Evolutionary conservation across 35 echinoderm and acorn worm genomes (phyloP).

Genomic region (Apostichopus californicus): DNA sequence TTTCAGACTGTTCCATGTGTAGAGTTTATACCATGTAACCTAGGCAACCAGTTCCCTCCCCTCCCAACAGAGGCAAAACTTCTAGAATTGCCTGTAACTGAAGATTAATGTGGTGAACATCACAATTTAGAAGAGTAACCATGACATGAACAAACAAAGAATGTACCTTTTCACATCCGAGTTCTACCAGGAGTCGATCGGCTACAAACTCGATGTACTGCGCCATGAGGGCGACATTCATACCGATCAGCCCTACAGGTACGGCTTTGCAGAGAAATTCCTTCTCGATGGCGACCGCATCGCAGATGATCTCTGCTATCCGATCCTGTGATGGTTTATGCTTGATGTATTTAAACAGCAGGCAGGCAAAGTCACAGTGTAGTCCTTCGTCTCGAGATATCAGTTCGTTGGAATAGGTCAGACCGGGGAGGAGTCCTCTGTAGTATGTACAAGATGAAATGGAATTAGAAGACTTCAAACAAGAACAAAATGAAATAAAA

Average conservation of each 20-base stretch:
- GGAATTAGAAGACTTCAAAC: neutral
- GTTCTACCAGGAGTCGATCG: slow-evolving; percentile 80
- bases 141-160: neutral
- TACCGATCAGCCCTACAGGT: slow-evolving; percentile 79
- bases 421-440: slow-evolving; percentile 85
- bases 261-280: slow-evolving; percentile 82
- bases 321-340: slow-evolving; percentile 55
- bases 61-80: too few species aligned
- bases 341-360: slow-evolving; percentile 75
- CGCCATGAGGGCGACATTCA: slow-evolving; percentile 84
- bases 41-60: too few species aligned
- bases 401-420: slow-evolving; percentile 96
- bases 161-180: slow-evolving; percentile 80
- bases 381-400: slow-evolving; percentile 91
- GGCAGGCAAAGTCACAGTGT: slow-evolving; percentile 98
- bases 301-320: slow-evolving; percentile 70
- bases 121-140: too few species aligned
- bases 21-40: too few species aligned
- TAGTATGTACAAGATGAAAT: slow-evolving; percentile 83
- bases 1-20: too few species aligned
- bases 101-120: too few species aligned
- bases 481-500: too few species aligned
- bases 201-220: slow-evolving; percentile 97
- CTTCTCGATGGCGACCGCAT: slow-evolving; percentile 81
- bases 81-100: too few species aligned